These are phyloP conservation scores for Aphidius colemani DNA, from an alignment of 2,888 invertebrate genomes.

Conservation along the genomic window DNA sequence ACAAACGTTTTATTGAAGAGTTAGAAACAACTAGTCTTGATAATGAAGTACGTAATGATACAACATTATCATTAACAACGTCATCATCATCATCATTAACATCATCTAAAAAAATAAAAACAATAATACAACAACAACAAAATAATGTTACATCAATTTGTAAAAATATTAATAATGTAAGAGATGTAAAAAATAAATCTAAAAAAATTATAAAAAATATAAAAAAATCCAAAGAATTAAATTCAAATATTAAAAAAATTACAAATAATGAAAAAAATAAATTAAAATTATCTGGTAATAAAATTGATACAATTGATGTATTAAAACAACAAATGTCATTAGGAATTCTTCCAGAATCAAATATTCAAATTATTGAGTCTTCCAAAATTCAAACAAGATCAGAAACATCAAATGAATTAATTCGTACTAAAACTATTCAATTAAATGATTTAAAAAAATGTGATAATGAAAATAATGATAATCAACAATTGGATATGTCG, in stretches of 20 bases:
- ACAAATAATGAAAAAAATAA: conserved; percentile 34
- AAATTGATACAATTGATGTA: conserved; percentile 29
- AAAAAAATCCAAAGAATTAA: conserved; percentile 24
- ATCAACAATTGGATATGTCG: too few species aligned
- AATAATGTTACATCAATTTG: background rate
- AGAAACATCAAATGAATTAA: conserved; percentile 46
- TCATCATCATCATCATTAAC: conserved; percentile 11
- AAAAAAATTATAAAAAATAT: conserved; percentile 20
- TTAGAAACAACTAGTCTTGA: conserved; percentile 62
- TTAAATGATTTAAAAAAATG: conserved; percentile 26
- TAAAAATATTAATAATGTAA: conserved; percentile 5
- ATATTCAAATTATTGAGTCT: conserved; percentile 55
- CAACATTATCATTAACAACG: background rate
- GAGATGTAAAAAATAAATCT: conserved; percentile 26
- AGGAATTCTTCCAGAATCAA: conserved; percentile 53
- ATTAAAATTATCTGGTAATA: conserved; percentile 22
- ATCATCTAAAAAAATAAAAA: conserved; percentile 46
- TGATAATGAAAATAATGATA: conserved; percentile 58
- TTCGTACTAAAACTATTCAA: conserved; percentile 16
- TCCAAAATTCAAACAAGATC: conserved; percentile 57
- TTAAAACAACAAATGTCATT: conserved; percentile 46
- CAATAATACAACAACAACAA: conserved; percentile 37
- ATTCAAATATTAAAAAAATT: conserved; percentile 26
- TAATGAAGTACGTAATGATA: conserved; percentile 44
- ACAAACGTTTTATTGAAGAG: conserved; percentile 80